phyloP scores from a whole-genome alignment of 1,140 invertebrate species.

The Ips typographus region DNA sequence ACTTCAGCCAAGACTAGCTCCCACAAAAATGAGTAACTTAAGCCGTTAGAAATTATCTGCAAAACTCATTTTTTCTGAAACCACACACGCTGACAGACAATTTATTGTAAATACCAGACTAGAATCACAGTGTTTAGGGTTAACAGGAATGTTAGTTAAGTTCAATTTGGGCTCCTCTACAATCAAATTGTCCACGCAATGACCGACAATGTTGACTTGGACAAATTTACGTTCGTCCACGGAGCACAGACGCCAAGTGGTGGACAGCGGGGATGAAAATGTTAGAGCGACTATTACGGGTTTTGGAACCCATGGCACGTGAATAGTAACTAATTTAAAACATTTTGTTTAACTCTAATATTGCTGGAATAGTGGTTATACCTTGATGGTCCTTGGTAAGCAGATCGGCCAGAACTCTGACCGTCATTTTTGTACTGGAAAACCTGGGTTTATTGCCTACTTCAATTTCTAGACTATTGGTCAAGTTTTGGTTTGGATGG shows the following conservation, averaged over 20 bases:
- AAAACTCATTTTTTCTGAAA: conserved; percentile 20
- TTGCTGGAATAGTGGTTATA: conserved; percentile 20
- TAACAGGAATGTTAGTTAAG: conserved; percentile 49
- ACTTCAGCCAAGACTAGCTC: conserved; percentile 57
- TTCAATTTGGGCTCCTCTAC: conserved; percentile 50
- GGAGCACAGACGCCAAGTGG: conserved; percentile 78
- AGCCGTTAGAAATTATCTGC: conserved; percentile 64
- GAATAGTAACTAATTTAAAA: conserved; percentile 56
- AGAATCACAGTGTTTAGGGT: conserved; percentile 63
- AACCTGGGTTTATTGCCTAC: conserved; percentile 71
- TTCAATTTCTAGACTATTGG: conserved; percentile 61
- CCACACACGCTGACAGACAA: not conserved
- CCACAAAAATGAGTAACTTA: conserved; percentile 81
- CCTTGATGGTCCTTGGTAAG: conserved; percentile 71
- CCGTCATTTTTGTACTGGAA: conserved; percentile 60
- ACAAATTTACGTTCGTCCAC: conserved; percentile 79
- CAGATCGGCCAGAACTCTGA: conserved; percentile 71
- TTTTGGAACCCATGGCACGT: conserved; percentile 72
- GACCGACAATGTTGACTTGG: conserved; percentile 73
- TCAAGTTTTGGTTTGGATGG: conserved; percentile 47
- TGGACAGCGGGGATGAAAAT: conserved; percentile 80
- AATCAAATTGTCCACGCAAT: conserved; percentile 43
- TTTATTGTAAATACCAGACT: conserved; percentile 49
- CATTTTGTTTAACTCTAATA: not conserved
- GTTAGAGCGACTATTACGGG: conserved; percentile 69